Conservation (phyloP, 2,113 vertebrate species). For the Cavia aperea region DNA sequence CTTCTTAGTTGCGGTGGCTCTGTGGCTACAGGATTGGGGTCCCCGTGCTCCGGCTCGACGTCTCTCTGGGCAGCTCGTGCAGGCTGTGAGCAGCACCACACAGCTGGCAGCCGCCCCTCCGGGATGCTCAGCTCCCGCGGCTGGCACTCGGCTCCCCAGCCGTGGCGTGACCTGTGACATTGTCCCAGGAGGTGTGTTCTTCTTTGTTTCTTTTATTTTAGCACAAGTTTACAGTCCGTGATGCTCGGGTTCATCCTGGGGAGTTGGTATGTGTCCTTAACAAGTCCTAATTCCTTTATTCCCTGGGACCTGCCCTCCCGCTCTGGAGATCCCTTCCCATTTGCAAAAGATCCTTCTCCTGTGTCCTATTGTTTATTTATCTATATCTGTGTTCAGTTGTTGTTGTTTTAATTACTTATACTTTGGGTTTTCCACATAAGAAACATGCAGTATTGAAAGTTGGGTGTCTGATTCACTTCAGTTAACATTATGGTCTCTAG, state of each 20-base stretch:
- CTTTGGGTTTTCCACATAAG: neutral
- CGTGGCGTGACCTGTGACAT: neutral
- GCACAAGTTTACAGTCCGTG: neutral
- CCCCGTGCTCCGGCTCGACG: fast-evolving
- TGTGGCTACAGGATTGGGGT: neutral
- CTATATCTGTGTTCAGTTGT: neutral
- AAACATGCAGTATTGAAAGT: too few species aligned
- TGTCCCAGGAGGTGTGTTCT: neutral
- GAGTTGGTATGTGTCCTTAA: neutral
- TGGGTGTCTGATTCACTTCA: neutral
- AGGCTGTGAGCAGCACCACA: neutral
- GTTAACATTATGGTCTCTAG: neutral
- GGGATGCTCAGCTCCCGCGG: neutral
- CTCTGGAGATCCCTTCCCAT: neutral
- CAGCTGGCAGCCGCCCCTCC: neutral
- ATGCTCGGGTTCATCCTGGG: neutral
- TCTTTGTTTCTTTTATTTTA: too few species aligned
- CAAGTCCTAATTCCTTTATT: neutral
- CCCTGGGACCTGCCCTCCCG: neutral
- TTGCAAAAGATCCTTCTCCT: neutral
- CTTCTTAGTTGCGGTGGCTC: fast-evolving
- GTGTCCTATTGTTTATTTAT: neutral
- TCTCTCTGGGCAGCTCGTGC: neutral
- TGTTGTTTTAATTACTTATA: neutral
- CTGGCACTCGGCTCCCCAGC: neutral